These are phyloP conservation scores for Acanthosepion esculentum DNA, from an alignment of 2,888 invertebrate species.

Conservation along the genomic window DNA sequence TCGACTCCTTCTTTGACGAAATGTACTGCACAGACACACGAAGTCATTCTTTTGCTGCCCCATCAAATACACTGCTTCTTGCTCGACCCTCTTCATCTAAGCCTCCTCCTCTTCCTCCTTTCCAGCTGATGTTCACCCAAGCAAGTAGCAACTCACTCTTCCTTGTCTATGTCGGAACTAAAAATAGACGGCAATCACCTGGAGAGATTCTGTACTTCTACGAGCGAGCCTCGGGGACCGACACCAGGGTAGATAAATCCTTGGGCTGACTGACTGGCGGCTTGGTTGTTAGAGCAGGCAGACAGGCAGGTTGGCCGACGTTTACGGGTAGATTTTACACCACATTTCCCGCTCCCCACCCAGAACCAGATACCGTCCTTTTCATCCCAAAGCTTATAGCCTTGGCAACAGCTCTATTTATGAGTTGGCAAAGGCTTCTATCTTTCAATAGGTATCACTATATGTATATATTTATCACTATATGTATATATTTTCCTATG, in stretches of 20 bases:
- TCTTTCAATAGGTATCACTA: neutral
- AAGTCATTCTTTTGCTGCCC: neutral
- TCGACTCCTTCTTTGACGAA: neutral
- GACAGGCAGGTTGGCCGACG: constrained; percentile 23
- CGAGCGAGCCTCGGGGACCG: neutral
- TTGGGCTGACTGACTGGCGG: neutral
- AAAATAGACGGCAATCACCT: neutral
- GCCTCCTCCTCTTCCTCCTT: neutral
- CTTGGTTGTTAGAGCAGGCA: too few species aligned
- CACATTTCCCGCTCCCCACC: neutral
- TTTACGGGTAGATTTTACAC: neutral
- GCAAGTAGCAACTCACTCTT: neutral
- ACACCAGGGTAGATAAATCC: neutral
- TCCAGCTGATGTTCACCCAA: neutral
- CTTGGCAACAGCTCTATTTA: constrained; percentile 21
- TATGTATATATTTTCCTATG: neutral
- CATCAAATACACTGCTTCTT: neutral
- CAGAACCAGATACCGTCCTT: neutral
- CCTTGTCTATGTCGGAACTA: neutral
- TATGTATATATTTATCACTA: neutral
- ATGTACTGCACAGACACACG: neutral
- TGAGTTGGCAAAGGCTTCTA: neutral
- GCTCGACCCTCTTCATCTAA: neutral
- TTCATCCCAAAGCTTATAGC: neutral
- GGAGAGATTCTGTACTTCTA: neutral